A percentile compares a stretch with the other conserved stretches of the same genome.
These are phyloP conservation scores for Turdus rufiventris DNA, from an alignment of 2,113 vertebrate species.

Conservation along the genomic window DNA sequence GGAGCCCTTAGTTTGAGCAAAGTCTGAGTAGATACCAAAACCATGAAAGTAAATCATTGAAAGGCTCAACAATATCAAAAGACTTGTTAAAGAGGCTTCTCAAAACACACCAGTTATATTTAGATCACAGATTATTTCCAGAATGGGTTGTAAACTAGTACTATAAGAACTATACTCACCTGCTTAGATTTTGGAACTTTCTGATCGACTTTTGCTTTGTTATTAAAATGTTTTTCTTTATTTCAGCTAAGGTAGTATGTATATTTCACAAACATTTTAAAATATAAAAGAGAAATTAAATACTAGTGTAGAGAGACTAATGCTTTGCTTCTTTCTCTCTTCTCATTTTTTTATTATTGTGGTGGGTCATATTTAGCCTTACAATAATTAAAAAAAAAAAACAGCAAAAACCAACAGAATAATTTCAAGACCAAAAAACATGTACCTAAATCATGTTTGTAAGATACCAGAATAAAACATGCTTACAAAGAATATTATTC, in stretches of 20 bases:
- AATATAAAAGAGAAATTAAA: not conserved
- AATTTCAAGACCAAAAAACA: not conserved
- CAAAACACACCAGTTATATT: not conserved
- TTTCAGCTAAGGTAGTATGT: not conserved
- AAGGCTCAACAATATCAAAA: not conserved
- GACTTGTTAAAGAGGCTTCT: not conserved
- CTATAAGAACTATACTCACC: not conserved
- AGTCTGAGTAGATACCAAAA: not conserved
- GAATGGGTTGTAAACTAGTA: not conserved
- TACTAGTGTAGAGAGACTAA: conserved; percentile 23
- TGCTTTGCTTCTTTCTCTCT: not conserved
- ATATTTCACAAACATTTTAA: not conserved
- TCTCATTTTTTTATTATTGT: not conserved
- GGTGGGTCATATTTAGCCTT: conserved; percentile 2
- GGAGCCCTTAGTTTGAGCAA: not conserved
- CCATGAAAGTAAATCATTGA: not conserved
- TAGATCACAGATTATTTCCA: not conserved
- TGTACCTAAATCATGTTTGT: not conserved
- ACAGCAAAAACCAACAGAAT: not conserved
- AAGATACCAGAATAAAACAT: not conserved
- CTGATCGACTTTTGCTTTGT: conserved; percentile 3
- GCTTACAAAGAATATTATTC: not conserved
- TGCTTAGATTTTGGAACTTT: conserved; percentile 28
- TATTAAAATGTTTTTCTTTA: conserved; percentile 3
- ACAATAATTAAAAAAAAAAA: not conserved